Conservation (phyloP, 2,888 invertebrate genomes). For the Autographa pulchrina region DNA sequence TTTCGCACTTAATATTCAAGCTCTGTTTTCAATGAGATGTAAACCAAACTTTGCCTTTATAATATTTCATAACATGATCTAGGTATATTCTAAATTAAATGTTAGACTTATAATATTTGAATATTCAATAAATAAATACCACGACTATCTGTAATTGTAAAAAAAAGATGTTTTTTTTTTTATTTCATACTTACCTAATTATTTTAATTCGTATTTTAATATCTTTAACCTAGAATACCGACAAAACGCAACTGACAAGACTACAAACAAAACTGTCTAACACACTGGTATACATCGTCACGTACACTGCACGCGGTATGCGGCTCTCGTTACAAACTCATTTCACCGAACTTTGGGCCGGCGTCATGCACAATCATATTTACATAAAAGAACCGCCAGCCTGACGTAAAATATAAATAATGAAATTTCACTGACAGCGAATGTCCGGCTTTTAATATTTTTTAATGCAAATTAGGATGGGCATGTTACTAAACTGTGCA, state of each 20-base stretch:
- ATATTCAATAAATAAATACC: not conserved
- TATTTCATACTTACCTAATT: no score
- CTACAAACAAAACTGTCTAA: conserved; percentile 27
- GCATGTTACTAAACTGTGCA: conserved; percentile 29
- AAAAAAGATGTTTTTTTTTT: no score
- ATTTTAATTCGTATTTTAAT: no score
- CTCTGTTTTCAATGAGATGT: conserved; percentile 17
- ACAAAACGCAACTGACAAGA: conserved; percentile 19
- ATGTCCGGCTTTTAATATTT: conserved; percentile 50
- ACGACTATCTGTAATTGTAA: no score
- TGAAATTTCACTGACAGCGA: conserved; percentile 55
- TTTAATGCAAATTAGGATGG: conserved; percentile 49
- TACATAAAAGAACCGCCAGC: conserved; percentile 67
- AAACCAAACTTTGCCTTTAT: not conserved
- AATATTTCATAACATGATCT: not conserved
- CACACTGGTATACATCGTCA: conserved; percentile 19
- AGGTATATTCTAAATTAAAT: not conserved
- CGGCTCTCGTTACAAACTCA: conserved; percentile 73
- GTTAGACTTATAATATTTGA: not conserved
- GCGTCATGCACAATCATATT: conserved; percentile 69
- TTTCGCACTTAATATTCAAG: conserved; percentile 41
- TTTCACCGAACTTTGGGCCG: conserved; percentile 63
- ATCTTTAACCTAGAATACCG: not conserved
- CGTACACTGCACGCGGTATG: conserved; percentile 59
- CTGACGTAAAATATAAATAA: conserved; percentile 67